phyloP scores from a whole-genome alignment of 2,888 invertebrate species.

The Drosophila mimetica region DNA sequence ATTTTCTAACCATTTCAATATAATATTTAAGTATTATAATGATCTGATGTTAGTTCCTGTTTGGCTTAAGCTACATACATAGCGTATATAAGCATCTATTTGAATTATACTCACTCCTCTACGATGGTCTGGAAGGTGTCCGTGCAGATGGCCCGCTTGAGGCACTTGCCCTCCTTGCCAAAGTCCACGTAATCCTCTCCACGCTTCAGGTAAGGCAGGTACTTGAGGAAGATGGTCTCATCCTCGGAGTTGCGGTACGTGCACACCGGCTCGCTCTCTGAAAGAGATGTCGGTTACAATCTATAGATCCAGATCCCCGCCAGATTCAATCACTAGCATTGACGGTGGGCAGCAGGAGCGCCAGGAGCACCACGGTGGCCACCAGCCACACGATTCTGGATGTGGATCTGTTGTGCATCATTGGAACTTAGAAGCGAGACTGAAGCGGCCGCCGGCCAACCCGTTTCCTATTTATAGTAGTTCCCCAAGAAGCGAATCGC shows the following conservation, averaged over 20 bases:
- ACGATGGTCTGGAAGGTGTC: constrained; percentile 71
- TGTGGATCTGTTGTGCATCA: constrained; percentile 44
- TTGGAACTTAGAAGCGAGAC: constrained; percentile 30
- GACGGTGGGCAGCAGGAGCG: constrained; percentile 21
- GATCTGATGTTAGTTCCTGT: no score
- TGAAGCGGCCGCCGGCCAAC: constrained; percentile 33
- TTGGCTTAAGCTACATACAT: no score
- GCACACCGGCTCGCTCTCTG: constrained; percentile 77
- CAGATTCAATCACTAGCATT: constrained; percentile 35
- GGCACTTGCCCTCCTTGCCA: constrained; percentile 76
- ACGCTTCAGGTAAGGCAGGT: constrained; percentile 67
- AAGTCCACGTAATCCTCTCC: constrained; percentile 82
- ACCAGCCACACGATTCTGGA: constrained; percentile 11
- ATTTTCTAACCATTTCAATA: no score
- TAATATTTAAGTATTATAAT: no score
- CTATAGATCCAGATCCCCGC: no score
- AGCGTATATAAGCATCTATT: no score
- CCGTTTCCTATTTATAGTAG: constrained; percentile 72
- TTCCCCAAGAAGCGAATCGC: neutral
- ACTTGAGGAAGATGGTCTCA: constrained; percentile 80
- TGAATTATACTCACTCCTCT: constrained; percentile 82
- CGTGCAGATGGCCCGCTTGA: constrained; percentile 77
- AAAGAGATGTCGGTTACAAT: no score
- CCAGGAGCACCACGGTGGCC: constrained; percentile 26
- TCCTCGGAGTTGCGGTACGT: constrained; percentile 75